Percentiles rank a stretch among this genome's conserved stretches.
Evolutionary conservation across 1,140 invertebrate species (phyloP).

Genomic region (Drosophila arawakana): DNA sequence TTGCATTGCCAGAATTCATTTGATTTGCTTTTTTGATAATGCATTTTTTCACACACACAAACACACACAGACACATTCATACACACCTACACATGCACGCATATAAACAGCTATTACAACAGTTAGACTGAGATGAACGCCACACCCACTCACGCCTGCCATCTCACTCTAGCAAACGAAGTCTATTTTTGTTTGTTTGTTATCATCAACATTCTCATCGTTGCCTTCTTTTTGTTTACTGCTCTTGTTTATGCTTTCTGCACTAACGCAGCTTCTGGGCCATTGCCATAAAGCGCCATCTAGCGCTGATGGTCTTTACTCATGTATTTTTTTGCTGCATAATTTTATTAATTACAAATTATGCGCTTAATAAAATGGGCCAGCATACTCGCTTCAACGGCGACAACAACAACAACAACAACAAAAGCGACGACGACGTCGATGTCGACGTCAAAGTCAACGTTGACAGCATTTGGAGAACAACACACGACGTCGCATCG

Average conservation of each 20-base stretch:
- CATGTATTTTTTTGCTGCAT: slow-evolving; percentile 49
- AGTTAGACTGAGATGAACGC: slow-evolving; percentile 32
- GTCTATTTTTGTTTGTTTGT: slow-evolving; percentile 18
- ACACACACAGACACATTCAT: slow-evolving; percentile 19
- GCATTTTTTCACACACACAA: slow-evolving; percentile 27
- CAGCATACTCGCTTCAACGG: slow-evolving; percentile 18
- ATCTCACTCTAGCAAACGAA: slow-evolving; percentile 44
- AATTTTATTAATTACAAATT: slow-evolving; percentile 81
- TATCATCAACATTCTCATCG: slow-evolving; percentile 18
- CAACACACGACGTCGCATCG: slow-evolving; percentile 38
- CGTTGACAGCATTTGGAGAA: slow-evolving; percentile 47
- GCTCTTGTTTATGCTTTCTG: background rate
- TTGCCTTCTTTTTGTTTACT: slow-evolving; percentile 1
- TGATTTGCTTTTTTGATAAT: slow-evolving; percentile 62
- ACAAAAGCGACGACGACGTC: slow-evolving; percentile 3
- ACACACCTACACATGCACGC: background rate
- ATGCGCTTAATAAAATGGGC: slow-evolving; percentile 77
- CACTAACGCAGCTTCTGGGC: background rate
- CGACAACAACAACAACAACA: background rate
- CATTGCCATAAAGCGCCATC: slow-evolving; percentile 27
- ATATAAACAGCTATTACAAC: background rate
- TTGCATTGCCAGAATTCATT: slow-evolving; percentile 57
- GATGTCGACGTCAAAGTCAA: slow-evolving; percentile 24
- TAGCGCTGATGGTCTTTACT: slow-evolving; percentile 31
- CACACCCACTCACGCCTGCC: slow-evolving; percentile 58